Percentiles rank a stretch among this genome's conserved stretches.
phyloP scores from a whole-genome alignment of 2,888 invertebrate genomes.

The Dorcus parallelipipedus region DNA sequence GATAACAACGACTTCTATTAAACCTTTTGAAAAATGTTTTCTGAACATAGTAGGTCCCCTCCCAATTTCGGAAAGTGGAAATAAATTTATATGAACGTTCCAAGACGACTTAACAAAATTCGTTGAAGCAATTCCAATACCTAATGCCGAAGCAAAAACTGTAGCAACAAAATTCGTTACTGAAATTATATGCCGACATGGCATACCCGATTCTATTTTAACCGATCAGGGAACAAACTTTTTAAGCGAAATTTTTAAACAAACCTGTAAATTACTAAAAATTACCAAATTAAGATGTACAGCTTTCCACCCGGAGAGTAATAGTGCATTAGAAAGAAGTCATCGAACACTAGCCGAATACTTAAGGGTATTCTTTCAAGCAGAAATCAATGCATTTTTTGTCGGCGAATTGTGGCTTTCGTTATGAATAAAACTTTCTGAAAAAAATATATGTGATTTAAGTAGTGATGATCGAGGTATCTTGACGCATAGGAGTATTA shows the following conservation, averaged over 20 bases:
- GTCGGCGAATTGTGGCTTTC: no score
- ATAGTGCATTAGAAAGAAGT: slow-evolving; percentile 33
- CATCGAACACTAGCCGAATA: slow-evolving; percentile 32
- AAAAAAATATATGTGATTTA: no score
- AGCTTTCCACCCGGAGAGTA: slow-evolving; percentile 30
- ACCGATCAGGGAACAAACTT: slow-evolving; percentile 35
- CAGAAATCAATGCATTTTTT: no score
- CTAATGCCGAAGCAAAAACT: slow-evolving; percentile 33
- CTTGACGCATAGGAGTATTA: no score
- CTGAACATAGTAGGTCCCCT: slow-evolving; percentile 36
- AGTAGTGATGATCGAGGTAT: no score
- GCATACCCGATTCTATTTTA: slow-evolving; percentile 31
- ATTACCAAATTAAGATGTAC: slow-evolving; percentile 29
- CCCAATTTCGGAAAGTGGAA: slow-evolving; percentile 26
- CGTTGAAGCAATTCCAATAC: slow-evolving; percentile 31
- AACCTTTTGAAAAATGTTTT: slow-evolving; percentile 32
- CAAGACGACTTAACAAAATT: slow-evolving; percentile 39
- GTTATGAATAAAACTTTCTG: no score
- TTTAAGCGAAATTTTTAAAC: slow-evolving; percentile 28
- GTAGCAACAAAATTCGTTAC: slow-evolving; percentile 28
- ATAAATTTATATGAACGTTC: slow-evolving; percentile 30
- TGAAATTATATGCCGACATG: slow-evolving; percentile 28
- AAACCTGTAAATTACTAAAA: slow-evolving; percentile 29
- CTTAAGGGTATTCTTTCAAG: no score
- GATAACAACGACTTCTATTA: slow-evolving; percentile 37